A percentile compares a stretch with the other conserved stretches of the same genome.
These are phyloP conservation scores for Zosterops pallidus DNA, from an alignment of 2,113 vertebrate species.

Conservation along the genomic window DNA sequence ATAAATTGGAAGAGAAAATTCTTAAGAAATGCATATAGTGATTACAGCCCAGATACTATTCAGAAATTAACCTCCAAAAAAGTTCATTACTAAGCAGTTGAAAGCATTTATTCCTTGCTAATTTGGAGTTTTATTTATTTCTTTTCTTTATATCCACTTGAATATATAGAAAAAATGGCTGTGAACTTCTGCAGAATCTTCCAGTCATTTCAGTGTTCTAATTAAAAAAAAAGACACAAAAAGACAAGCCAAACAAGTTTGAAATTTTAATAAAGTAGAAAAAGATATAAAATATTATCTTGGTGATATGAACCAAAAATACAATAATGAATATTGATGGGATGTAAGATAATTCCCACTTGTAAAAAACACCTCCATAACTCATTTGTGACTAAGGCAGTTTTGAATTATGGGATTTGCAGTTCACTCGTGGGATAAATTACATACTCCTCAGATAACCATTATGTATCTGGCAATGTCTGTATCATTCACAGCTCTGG, in stretches of 20 bases:
- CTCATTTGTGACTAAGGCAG: conserved; percentile 38
- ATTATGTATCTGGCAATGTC: conserved; percentile 56
- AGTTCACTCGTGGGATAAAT: conserved; percentile 58
- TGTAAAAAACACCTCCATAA: conserved; percentile 51
- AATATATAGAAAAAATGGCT: not conserved
- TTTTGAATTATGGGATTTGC: conserved; percentile 49
- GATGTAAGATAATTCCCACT: conserved; percentile 32
- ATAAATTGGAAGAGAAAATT: not conserved
- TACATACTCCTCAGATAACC: conserved; percentile 32
- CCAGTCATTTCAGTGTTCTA: not conserved
- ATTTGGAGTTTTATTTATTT: not conserved
- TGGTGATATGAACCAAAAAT: conserved; percentile 1
- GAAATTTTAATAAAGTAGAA: conserved; percentile 6
- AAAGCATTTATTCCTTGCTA: conserved; percentile 4
- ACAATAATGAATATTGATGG: conserved; percentile 25
- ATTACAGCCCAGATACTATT: not conserved
- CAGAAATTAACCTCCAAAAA: not conserved
- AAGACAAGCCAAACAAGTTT: not conserved
- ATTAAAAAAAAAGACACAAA: not conserved
- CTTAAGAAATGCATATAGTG: not conserved
- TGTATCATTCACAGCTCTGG: conserved; percentile 42
- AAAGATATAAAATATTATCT: not conserved
- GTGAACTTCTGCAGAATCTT: not conserved
- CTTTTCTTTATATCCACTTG: not conserved
- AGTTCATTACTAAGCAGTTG: not conserved